Base-by-base conservation (phyloP, 1,140 invertebrate species). In the Drosophila saltans region DNA sequence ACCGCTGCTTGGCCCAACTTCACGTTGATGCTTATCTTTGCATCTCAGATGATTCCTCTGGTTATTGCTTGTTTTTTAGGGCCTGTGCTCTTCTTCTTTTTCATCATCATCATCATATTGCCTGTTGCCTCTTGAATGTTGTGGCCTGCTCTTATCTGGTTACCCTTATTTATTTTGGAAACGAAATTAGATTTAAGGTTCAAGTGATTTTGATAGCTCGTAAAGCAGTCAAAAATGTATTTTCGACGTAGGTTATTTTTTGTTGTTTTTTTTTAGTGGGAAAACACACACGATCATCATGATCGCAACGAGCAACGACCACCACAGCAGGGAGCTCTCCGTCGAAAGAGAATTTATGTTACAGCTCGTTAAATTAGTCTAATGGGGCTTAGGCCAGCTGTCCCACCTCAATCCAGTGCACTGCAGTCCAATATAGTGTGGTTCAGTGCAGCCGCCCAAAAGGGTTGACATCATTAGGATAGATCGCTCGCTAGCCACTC, bases 191-290 rank as follows among this genome's bases (percentile, higher is more conserved):
- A 89, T 90, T 89, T 88, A 78, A 80, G 79, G 80, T 21, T 63
- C 80, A 89, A 84, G 80, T 84, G 84, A 88, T 88, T 88, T 88
- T 88, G 84, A 89, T 88, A 89, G 84, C 81, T 89, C 84, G 78
- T 89, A 89, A 89, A 89, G 78, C 78, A 89, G 62, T 89, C 84
- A 89, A 81, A 88, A 89, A 89, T 78, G 63, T 60, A 69, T 43
- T 64, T 65, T 62, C 45, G 21, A 48, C 45, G 45, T 48, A 48
- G 45, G 45, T 58, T 57, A 33, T 57, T 36, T 30, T 57, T 5
- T 9, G 16, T 59, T 58, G 33, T 33, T 58, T 59, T 59, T 36
- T 48, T 72, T 76, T 83, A 77, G 56, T 85, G 75, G 72, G 77
- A 83, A 81, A 74, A 63, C 56, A 71, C 61, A 83, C 77, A 66